phyloP scores from a whole-genome alignment of 2,888 invertebrate species.

The Xestia xanthographa region DNA sequence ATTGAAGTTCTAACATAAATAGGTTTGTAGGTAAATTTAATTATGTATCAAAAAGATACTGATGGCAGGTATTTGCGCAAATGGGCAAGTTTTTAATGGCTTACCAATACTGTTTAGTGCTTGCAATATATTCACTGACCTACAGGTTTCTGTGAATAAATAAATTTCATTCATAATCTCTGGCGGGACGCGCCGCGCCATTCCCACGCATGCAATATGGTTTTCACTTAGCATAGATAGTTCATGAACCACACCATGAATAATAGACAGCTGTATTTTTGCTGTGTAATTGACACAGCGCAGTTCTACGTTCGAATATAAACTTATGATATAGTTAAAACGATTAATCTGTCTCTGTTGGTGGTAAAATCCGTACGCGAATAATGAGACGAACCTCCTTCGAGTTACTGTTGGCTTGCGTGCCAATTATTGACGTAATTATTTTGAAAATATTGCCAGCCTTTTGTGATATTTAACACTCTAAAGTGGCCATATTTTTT shows the following conservation, averaged over 20 bases:
- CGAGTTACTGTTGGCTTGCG: conserved; percentile 80
- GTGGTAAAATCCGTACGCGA: conserved; percentile 87
- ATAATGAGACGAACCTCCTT: conserved; percentile 85
- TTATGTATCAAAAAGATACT: neutral
- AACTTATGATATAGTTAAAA: conserved; percentile 89
- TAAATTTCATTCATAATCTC: conserved; percentile 58
- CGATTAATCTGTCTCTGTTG: conserved; percentile 89
- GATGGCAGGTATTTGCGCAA: too few relatives aligned
- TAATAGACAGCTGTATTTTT: conserved; percentile 88
- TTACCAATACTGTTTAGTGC: neutral
- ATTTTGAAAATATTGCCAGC: conserved; percentile 88
- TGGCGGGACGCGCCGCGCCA: conserved; percentile 23
- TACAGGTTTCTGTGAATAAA: conserved; percentile 42
- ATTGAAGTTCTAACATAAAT: neutral
- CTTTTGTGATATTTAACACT: conserved; percentile 87
- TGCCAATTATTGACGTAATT: conserved; percentile 90
- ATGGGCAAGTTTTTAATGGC: neutral
- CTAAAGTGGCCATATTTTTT: conserved; percentile 85
- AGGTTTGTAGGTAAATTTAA: neutral
- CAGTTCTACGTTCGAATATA: conserved; percentile 80
- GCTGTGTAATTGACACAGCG: conserved; percentile 86
- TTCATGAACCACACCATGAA: conserved; percentile 76
- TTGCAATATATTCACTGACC: conserved; percentile 20
- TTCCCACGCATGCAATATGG: conserved; percentile 76
- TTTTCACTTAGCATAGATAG: conserved; percentile 75